A percentile compares a stretch with the other conserved stretches of the same genome.
Conservation (phyloP, 1,140 invertebrate species). For the Brachionus rotundiformis region DNA sequence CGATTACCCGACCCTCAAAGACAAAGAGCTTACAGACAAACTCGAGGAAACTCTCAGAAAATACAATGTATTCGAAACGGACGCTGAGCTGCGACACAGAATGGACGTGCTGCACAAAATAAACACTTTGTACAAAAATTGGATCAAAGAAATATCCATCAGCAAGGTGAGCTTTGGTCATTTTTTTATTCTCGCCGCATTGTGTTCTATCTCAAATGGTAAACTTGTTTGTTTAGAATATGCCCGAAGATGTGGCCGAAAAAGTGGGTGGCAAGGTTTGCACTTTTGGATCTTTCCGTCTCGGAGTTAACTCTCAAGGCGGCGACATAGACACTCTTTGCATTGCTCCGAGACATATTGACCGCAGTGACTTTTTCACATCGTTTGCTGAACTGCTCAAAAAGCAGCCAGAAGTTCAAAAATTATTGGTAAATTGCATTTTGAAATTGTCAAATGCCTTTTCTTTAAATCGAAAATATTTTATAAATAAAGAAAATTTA, state of each 20-base stretch:
- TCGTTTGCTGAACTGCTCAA: slow-evolving; percentile 89
- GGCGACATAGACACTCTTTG: slow-evolving; percentile 99
- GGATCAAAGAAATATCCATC: slow-evolving; percentile 77
- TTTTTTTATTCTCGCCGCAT: background rate
- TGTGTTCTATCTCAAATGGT: slow-evolving; percentile 47
- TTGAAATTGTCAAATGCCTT: background rate
- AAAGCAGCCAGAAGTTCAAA: slow-evolving; percentile 80
- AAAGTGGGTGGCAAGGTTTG: slow-evolving; percentile 91
- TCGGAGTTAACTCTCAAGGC: slow-evolving; percentile 84
- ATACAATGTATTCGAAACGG: slow-evolving; percentile 87
- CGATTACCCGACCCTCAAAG: slow-evolving; percentile 80
- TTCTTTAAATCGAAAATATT: slow-evolving; percentile 19
- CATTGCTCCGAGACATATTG: slow-evolving; percentile 92
- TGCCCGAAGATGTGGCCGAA: slow-evolving; percentile 37
- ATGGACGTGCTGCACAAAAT: slow-evolving; percentile 74
- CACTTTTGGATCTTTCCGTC: slow-evolving; percentile 91
- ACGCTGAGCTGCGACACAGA: slow-evolving; percentile 85
- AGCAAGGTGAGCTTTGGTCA: background rate
- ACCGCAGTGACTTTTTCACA: slow-evolving; percentile 87
- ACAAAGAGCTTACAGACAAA: slow-evolving; percentile 79
- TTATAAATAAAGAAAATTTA: slow-evolving; percentile 43
- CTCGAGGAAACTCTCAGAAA: slow-evolving; percentile 78
- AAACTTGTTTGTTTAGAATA: slow-evolving; percentile 37
- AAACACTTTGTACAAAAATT: slow-evolving; percentile 83
- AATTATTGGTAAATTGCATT: slow-evolving; percentile 65